Conservation (phyloP, 2,113 vertebrate species). For the Corythoichthys haematopterus region DNA sequence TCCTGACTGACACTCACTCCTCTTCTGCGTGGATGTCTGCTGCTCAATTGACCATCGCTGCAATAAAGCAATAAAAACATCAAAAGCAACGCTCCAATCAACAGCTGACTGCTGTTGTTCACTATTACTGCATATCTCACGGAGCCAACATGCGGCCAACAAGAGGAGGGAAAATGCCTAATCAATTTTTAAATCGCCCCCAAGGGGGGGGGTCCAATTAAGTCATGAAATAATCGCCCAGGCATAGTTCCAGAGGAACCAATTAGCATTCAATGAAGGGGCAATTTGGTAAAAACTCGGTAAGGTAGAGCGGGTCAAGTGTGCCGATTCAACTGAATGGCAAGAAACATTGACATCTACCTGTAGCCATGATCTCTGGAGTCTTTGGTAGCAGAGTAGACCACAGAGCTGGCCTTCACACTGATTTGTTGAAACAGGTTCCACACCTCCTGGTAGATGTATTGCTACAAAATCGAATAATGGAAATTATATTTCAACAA, state of each 20-base stretch:
- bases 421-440: conserved; percentile 98
- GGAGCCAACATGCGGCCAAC: no score
- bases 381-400: conserved; percentile 93
- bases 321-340: not conserved
- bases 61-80: no score
- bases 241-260: not conserved
- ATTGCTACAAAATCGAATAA: conserved; percentile 77
- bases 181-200: no score
- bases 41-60: no score
- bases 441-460: conserved; percentile 97
- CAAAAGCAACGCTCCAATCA: no score
- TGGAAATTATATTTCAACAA: not conserved
- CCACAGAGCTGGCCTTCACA: conserved; percentile 93
- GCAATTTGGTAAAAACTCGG: not conserved
- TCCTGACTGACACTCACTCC: no score
- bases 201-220: no score
- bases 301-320: not conserved
- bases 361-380: conserved; percentile 93
- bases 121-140: no score
- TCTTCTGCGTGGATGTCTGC: no score
- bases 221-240: no score
- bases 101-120: no score
- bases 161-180: no score
- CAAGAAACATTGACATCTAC: conserved; percentile 57
- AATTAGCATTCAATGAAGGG: not conserved